Conservation (phyloP, 1,140 invertebrate species). For the Magallana gigas region DNA sequence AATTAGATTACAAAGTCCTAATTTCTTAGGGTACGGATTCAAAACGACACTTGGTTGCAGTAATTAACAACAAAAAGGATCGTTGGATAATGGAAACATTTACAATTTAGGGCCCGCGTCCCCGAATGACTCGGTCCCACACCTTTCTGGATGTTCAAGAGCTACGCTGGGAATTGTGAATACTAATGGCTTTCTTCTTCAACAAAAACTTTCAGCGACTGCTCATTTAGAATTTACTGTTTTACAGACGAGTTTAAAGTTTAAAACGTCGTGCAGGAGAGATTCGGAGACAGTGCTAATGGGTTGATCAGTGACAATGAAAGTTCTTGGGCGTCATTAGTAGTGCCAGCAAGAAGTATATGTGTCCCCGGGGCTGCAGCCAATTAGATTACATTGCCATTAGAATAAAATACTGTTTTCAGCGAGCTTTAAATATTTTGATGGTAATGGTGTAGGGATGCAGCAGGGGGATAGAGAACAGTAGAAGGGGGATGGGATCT, state of each 20-base stretch:
- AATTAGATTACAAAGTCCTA: slow-evolving; percentile 7
- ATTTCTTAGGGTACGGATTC: background rate
- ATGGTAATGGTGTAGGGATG: background rate
- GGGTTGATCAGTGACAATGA: slow-evolving; percentile 1
- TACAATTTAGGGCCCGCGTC: background rate
- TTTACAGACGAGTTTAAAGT: slow-evolving; percentile 28
- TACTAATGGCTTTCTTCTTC: slow-evolving; percentile 23
- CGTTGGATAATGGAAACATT: slow-evolving; percentile 1
- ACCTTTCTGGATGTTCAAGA: background rate
- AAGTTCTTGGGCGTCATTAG: slow-evolving; percentile 24
- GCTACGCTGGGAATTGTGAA: slow-evolving; percentile 18
- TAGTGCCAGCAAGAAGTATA: background rate
- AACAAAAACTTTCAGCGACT: background rate
- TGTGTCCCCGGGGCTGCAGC: background rate
- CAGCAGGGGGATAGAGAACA: slow-evolving; percentile 11
- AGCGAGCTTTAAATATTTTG: slow-evolving; percentile 22
- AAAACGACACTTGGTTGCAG: background rate
- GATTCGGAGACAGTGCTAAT: slow-evolving; percentile 28
- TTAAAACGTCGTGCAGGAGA: background rate
- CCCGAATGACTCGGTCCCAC: background rate
- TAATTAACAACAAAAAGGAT: background rate
- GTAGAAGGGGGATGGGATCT: background rate
- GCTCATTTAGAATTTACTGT: slow-evolving; percentile 23
- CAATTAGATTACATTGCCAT: slow-evolving; percentile 34
- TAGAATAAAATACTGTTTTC: slow-evolving; percentile 38